Base-by-base conservation (phyloP, 92 coral and sea anemone species). In the Blastomussa wellsi region DNA sequence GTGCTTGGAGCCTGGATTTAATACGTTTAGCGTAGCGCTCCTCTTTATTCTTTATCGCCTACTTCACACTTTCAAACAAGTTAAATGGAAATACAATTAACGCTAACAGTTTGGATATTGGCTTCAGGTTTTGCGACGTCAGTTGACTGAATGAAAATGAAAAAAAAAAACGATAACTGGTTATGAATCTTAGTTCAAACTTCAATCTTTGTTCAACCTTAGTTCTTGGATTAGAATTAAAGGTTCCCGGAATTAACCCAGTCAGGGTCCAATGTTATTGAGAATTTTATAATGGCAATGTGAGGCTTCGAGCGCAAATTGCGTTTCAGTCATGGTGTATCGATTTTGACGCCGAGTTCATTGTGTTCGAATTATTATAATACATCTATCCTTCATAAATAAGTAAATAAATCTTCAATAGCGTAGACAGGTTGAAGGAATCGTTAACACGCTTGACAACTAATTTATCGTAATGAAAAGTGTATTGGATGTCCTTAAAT, bases 341-440 rank as follows among this genome's bases (percentile, higher is more conserved):
- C 44, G 75, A 80, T 42, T 80, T 6, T 65, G 17, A 80, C 84
- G 42, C 74, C 74, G n/a, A n/a, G n/a, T 65, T 75, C 75, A 39
- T 24, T 33, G 42, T 66, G 32, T 66, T 44, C 12, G 8, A 24
- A 44, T 42, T 80, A 44, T 80, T 80, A 32, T 67, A 44, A 42
- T 80, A n/a, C 48, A 72, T 66, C 47, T 64, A 31, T 16, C 84
- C 84, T 48, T 80, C 75, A 65, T 80, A 75, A 80, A 80, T 80
- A 80, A 80, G 31, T 80, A 80, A 80, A 80, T 52, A 41, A 11
- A 31, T 41, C 76, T 66, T 31, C 47, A 9, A 64, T 66, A 19
- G 47, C 32, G 39, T 41, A 12, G 75, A 19, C 84, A 42, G 74
- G 64, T 80, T 41, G 60, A 59, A 12, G 5, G 47, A 78, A 78